These are phyloP conservation scores for Myopa testacea DNA, from an alignment of 2,888 invertebrate species.

Conservation along the genomic window DNA sequence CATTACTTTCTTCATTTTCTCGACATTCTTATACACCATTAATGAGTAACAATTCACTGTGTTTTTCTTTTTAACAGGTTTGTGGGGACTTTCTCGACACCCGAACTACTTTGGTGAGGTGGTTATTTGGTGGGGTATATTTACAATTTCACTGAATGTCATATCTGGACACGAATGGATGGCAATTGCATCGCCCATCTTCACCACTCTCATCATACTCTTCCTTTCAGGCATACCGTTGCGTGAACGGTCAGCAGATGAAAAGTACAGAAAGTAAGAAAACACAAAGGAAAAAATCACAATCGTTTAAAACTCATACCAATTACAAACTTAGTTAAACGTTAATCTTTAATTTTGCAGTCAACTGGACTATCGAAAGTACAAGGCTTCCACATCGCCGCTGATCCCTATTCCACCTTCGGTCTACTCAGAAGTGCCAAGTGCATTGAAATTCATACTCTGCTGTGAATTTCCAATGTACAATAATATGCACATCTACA, in stretches of 20 bases:
- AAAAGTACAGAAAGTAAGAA: slow-evolving; percentile 86
- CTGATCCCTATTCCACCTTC: slow-evolving; percentile 89
- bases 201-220: slow-evolving; percentile 87
- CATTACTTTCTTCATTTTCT: too few relatives aligned
- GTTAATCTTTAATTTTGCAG: slow-evolving; percentile 66
- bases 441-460: slow-evolving; percentile 82
- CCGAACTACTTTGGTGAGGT: slow-evolving; percentile 97
- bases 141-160: slow-evolving; percentile 87
- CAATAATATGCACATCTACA: slow-evolving; percentile 75
- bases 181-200: slow-evolving; percentile 83
- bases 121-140: slow-evolving; percentile 93
- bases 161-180: slow-evolving; percentile 88
- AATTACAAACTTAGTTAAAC: background rate
- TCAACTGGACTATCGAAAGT: slow-evolving; percentile 86
- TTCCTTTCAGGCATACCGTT: slow-evolving; percentile 92
- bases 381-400: slow-evolving; percentile 89
- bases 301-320: background rate
- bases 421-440: slow-evolving; percentile 88
- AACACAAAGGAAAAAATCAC: slow-evolving; percentile 42
- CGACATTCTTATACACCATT: too few relatives aligned
- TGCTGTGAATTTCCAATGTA: slow-evolving; percentile 93
- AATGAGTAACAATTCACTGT: too few relatives aligned
- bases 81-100: slow-evolving; percentile 90
- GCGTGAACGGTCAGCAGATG: slow-evolving; percentile 87
- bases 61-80: slow-evolving; percentile 68